phyloP scores from a whole-genome alignment of 2,888 invertebrate species.

The Lucinisca nassula region DNA sequence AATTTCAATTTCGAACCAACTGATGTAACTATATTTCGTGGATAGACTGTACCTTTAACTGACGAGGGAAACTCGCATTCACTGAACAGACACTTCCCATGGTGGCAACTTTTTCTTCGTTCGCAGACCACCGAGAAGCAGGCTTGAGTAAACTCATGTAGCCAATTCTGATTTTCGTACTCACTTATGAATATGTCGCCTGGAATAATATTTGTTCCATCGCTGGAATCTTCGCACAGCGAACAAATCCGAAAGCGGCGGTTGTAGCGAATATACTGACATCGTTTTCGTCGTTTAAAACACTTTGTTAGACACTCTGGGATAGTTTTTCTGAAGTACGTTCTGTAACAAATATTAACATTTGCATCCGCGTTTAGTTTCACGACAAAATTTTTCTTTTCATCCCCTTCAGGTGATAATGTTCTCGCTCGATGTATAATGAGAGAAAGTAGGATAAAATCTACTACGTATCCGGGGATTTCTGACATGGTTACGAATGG shows the following conservation, averaged over 20 bases:
- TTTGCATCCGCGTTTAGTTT: not conserved
- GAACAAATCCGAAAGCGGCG: not conserved
- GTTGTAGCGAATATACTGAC: not conserved
- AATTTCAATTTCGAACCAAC: not conserved
- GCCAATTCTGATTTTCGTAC: not conserved
- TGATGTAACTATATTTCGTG: not conserved
- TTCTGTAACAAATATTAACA: not conserved
- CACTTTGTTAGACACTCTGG: not conserved
- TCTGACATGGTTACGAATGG: no score
- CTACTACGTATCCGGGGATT: no score
- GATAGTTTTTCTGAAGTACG: not conserved
- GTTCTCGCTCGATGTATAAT: no score
- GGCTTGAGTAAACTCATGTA: not conserved
- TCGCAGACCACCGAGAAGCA: not conserved
- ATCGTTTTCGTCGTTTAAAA: not conserved
- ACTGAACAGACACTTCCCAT: not conserved
- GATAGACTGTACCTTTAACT: not conserved
- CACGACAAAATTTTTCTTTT: not conserved
- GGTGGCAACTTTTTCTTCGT: not conserved
- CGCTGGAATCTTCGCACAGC: not conserved
- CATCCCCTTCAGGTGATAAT: no score
- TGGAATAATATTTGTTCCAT: not conserved
- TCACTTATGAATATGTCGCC: not conserved
- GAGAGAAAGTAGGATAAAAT: no score
- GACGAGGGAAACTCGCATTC: not conserved